Evolutionary conservation across 2,113 vertebrate species (phyloP).

Genomic region (Dipodomys stephensi): DNA sequence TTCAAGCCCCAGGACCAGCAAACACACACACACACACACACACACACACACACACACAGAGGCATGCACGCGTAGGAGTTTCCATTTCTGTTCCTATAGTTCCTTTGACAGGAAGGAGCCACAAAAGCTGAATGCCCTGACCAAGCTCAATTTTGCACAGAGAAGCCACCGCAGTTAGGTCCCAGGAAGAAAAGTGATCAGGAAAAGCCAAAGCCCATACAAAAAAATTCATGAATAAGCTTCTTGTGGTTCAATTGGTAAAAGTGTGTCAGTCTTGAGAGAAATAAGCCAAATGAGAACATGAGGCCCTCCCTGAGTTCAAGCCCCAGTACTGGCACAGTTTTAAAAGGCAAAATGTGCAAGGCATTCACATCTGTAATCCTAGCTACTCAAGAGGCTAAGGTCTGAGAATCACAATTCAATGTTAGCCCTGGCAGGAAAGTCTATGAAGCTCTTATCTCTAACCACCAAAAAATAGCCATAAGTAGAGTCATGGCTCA

Average conservation of each 20-base stretch:
- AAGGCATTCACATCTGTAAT: not conserved
- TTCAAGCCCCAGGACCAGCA: too few species aligned
- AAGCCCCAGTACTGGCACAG: too few species aligned
- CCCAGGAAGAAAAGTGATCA: not conserved
- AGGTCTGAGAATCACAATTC: too few species aligned
- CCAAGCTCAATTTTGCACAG: not conserved
- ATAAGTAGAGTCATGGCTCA: too few species aligned
- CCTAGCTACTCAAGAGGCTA: not conserved
- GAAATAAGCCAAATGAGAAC: too few species aligned
- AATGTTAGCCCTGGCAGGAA: too few species aligned
- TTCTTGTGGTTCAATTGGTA: not conserved
- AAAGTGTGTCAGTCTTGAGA: not conserved
- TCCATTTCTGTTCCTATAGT: constrained; percentile 56
- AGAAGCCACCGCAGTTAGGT: not conserved
- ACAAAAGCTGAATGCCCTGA: not conserved
- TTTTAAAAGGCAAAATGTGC: too few species aligned
- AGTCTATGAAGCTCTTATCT: too few species aligned
- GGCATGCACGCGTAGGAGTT: not conserved
- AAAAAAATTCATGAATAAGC: not conserved
- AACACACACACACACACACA: too few species aligned
- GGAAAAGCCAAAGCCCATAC: not conserved
- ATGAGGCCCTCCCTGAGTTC: too few species aligned
- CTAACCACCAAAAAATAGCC: too few species aligned
- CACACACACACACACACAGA: too few species aligned
- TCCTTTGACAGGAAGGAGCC: constrained; percentile 4